Percentiles rank a stretch among this genome's conserved stretches.
phyloP scores from a whole-genome alignment of 2,888 invertebrate genomes.

The Lepidocyrtinus sp. region DNA sequence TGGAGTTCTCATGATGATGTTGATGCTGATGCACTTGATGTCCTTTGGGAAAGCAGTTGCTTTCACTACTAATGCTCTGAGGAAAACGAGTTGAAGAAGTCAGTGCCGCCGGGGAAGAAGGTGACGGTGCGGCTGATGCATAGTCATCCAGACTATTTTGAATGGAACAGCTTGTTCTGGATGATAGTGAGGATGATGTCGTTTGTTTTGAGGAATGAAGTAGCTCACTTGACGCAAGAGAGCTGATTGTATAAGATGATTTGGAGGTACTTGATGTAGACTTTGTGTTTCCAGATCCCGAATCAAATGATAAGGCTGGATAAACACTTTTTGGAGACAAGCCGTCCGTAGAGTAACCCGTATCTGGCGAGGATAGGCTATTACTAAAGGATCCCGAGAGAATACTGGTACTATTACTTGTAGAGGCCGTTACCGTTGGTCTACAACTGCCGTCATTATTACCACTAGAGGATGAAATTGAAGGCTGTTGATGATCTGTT shows the following conservation, averaged over 20 bases:
- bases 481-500: slow-evolving; percentile 28
- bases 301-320: slow-evolving; percentile 68
- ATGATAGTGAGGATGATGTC: slow-evolving; percentile 2
- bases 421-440: slow-evolving; percentile 47
- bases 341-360: slow-evolving; percentile 70
- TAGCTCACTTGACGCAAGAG: slow-evolving; percentile 67
- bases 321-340: slow-evolving; percentile 70
- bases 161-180: slow-evolving; percentile 58
- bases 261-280: slow-evolving; percentile 53
- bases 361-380: slow-evolving; percentile 69
- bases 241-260: slow-evolving; percentile 69
- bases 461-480: slow-evolving; percentile 28
- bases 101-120: slow-evolving; percentile 35
- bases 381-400: slow-evolving; percentile 67
- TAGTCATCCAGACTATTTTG: slow-evolving; percentile 66
- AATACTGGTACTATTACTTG: slow-evolving; percentile 63
- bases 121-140: slow-evolving; percentile 50
- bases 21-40: slow-evolving; percentile 22
- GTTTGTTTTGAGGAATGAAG: slow-evolving; percentile 42
- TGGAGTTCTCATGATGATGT: slow-evolving; percentile 16
- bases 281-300: slow-evolving; percentile 59
- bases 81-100: slow-evolving; percentile 42
- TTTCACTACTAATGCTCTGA: slow-evolving; percentile 44
- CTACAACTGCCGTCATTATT: slow-evolving; percentile 11
- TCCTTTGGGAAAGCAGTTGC: slow-evolving; percentile 48